Evolutionary conservation across 2,113 vertebrate genomes (phyloP), one percentile per base, ranked within the genome.

Genomic region (Scophthalmus maximus): DNA sequence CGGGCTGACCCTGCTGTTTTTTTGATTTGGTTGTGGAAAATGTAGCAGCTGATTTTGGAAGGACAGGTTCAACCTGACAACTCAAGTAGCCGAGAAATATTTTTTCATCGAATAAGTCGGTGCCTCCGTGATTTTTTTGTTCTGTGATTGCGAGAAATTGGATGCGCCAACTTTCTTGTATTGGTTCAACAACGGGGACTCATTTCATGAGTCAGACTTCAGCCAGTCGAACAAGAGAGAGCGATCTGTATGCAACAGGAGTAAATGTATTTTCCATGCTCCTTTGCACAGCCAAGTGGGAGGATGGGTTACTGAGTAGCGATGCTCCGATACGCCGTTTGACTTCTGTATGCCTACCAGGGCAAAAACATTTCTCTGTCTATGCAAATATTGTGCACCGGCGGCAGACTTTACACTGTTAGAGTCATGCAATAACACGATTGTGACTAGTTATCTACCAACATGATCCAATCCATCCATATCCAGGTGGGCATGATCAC

Each of bases 401-500:
- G 20, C 18, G 6, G n/a, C n/a, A n/a, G n/a, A n/a, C n/a, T n/a
- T n/a, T n/a, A n/a, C n/a, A n/a, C n/a, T 36, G 30, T 82, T 62
- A 3, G n/a, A 58, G 11, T 55, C 30, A 53, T 57, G 14, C 29
- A 65, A 26, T 64, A 29, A 56, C 34, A 49, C 30, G 26, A 12
- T 63, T 78, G 50, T 73, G 56, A 56, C 32, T 27, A 64, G 42
- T 67, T 62, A 47, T 81, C 59, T 78, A 44, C 22, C 11, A 32
- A 22, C 42, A 51, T 55, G 26, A 55, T 49, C 36, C 47, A 72
- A 56, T 79, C 55, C 61, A 68, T 47, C 40, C 18, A 22, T 46
- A 56, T 70, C 63, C 69, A 80, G 77, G 78, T 75, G 26, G 64
- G n/a, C 52, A 32, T 32, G 49, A 58, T n/a, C n/a, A 47, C 47